These are phyloP conservation scores for Sclerodermus sp. DNA, from an alignment of 2,888 invertebrate species.

Conservation along the genomic window DNA sequence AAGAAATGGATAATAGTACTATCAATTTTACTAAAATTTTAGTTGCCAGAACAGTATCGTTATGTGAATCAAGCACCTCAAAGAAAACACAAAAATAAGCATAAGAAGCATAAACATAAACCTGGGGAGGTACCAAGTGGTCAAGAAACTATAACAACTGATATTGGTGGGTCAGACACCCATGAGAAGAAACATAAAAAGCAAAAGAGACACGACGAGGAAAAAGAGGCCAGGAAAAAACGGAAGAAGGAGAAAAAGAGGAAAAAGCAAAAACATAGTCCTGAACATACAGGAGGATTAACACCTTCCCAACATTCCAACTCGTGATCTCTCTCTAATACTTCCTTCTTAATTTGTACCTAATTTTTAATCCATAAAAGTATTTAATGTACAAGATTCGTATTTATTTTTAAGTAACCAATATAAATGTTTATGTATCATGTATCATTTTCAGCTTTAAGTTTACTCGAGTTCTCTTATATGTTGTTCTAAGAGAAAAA, in stretches of 20 bases:
- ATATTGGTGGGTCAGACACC: slow-evolving; percentile 70
- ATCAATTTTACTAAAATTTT: neutral
- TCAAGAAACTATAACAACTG: slow-evolving; percentile 75
- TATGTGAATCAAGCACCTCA: slow-evolving; percentile 89
- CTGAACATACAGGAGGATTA: slow-evolving; percentile 75
- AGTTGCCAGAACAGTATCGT: slow-evolving; percentile 93
- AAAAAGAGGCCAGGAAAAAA: slow-evolving; percentile 85
- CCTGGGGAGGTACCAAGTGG: slow-evolving; percentile 75
- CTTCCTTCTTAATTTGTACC: slow-evolving; percentile 23
- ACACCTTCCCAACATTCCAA: slow-evolving; percentile 66
- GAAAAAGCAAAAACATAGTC: slow-evolving; percentile 92
- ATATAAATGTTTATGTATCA: neutral
- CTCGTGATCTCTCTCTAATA: slow-evolving; percentile 58
- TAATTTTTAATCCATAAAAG: slow-evolving; percentile 14
- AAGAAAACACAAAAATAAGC: slow-evolving; percentile 93
- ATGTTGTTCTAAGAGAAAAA: too few species aligned
- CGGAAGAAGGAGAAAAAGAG: slow-evolving; percentile 94
- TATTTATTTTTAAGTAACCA: neutral
- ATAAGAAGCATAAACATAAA: slow-evolving; percentile 93
- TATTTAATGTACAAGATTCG: neutral
- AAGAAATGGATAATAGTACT: neutral
- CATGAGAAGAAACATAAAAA: slow-evolving; percentile 96
- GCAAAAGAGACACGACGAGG: slow-evolving; percentile 90
- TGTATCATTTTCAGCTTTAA: too few species aligned
- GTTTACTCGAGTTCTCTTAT: too few species aligned